phyloP scores from a whole-genome alignment of 2,113 vertebrate genomes.

The Promerops cafer region DNA sequence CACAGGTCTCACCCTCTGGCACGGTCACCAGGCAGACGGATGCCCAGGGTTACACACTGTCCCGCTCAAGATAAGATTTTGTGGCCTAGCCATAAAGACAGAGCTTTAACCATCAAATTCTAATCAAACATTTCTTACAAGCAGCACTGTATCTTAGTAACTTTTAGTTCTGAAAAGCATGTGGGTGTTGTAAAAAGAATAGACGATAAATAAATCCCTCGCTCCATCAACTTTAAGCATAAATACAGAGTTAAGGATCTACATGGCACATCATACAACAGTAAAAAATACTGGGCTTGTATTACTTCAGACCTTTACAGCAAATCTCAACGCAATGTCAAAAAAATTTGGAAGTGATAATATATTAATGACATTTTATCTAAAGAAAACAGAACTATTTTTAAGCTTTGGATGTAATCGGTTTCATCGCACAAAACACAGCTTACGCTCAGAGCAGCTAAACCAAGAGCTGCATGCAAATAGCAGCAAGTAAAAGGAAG shows the following conservation, averaged over 20 bases:
- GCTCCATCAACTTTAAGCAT: background rate
- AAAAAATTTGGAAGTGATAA: background rate
- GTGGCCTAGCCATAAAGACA: background rate
- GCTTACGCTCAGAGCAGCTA: background rate
- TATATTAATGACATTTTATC: background rate
- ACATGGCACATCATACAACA: background rate
- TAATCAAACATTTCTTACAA: background rate
- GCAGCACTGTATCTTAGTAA: background rate
- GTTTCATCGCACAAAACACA: fast-evolving
- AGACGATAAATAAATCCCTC: background rate
- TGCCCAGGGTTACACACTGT: fast-evolving
- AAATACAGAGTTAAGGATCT: background rate
- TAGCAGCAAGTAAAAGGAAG: background rate
- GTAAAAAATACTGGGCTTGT: background rate
- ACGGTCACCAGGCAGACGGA: fast-evolving
- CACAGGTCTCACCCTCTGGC: background rate
- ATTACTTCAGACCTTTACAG: background rate
- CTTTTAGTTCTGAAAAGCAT: background rate
- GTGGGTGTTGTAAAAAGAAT: background rate
- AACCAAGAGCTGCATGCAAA: background rate
- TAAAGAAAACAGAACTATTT: background rate
- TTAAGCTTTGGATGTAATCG: background rate
- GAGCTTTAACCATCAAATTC: background rate
- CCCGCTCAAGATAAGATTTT: background rate
- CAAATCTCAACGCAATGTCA: background rate